Percentiles rank a stretch among this genome's conserved stretches.
These are phyloP conservation scores for Drymodes brunneopygia DNA, from an alignment of 2,113 vertebrate species.

Conservation along the genomic window DNA sequence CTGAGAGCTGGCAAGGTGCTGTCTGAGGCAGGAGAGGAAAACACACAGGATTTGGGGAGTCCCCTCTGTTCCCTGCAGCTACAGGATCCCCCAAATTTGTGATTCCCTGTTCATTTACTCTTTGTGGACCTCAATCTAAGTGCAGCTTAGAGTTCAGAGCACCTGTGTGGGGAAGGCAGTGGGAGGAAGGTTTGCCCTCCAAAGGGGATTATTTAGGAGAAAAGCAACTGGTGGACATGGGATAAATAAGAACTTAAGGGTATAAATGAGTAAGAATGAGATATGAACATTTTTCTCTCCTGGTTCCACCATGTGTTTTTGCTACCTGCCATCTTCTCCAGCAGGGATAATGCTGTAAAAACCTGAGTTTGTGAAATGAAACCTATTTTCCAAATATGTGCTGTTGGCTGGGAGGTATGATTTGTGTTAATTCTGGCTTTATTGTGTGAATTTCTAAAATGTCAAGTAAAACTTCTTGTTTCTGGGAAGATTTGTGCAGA, in stretches of 20 bases:
- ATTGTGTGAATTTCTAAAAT: not conserved
- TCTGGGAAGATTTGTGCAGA: not conserved
- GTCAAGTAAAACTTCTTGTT: not conserved
- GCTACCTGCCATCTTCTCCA: not conserved
- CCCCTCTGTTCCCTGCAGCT: not conserved
- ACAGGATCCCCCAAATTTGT: accelerated
- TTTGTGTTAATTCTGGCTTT: not conserved
- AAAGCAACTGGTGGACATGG: not conserved
- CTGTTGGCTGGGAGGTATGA: not conserved
- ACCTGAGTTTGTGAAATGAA: not conserved
- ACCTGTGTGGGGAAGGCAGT: not conserved
- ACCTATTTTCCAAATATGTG: not conserved
- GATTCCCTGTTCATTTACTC: not conserved
- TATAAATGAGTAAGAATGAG: not conserved
- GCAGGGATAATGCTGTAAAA: not conserved
- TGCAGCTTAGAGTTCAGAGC: not conserved
- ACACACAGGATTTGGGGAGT: not conserved
- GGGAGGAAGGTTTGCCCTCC: not conserved
- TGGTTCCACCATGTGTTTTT: not conserved
- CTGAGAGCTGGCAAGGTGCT: not conserved
- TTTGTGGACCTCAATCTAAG: not conserved
- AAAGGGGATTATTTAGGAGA: not conserved
- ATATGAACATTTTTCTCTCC: not conserved
- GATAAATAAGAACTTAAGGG: not conserved
- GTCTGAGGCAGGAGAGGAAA: not conserved